Base-by-base conservation (phyloP, 2,888 invertebrate genomes). In the Tuta absoluta region DNA sequence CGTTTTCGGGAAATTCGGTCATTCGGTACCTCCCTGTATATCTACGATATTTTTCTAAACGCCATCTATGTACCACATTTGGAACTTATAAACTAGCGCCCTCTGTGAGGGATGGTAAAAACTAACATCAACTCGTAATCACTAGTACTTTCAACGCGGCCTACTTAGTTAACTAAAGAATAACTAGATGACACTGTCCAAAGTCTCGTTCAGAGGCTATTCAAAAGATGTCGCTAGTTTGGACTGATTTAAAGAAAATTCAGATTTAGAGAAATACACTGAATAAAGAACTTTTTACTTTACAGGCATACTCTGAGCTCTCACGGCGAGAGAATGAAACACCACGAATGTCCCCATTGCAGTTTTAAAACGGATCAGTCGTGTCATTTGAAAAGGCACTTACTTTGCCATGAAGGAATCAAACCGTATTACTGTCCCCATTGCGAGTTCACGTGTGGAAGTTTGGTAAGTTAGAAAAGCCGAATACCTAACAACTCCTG, bases 371-470 rank as follows among this genome's bases (percentile, higher is more conserved):
- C 94, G 17, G 93, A 94, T 71, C 92, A 94, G 67, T 87, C 93
- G 8, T 93, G 94, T 28, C 95, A 96, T 80, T 85, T 98, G 73
- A 95, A 94, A 76, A 93, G 97, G 59, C 98, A 98, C 82, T 89
- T 95, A 80, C 92, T 95, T 4, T 93, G 95, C 24, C 98, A 98
- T 81, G 95, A 95, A 4, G 96, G 96, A 3, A 93, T 94, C 38
- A 97, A 96, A 80, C 97, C 98, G 0, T 98, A 96, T 85, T 93
- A 93, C 63, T 98, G 98, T 85, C 96, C 96, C 0, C 94, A 97
- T 80, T 98, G 98, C 80, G 75, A 89, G 28, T 96, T 95, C 75
- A 94, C 94, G 5, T 96, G 96, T 82, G 96, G 95, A 69, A 95
- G 95, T 76, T 92, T 96, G 91, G 96, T 96, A 85, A 93, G 92